Conservation (phyloP, 1,140 invertebrate genomes). For the Phymorhynchus buccinoides region DNA sequence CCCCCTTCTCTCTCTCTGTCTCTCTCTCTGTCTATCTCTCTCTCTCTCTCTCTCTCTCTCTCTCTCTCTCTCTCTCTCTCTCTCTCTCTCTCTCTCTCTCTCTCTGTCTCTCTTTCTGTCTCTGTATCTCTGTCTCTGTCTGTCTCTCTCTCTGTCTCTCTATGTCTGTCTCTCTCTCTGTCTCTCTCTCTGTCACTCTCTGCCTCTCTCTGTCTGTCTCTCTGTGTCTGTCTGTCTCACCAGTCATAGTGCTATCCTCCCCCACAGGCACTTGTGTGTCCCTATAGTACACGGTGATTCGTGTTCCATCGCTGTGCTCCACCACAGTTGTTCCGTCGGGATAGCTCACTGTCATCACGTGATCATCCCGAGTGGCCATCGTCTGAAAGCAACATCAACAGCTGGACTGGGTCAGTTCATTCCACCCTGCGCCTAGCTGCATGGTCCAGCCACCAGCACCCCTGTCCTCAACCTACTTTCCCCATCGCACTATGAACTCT, state of each 20-base stretch:
- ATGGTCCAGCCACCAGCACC: too few species aligned
- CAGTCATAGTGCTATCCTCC: conserved; percentile 44
- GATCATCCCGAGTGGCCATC: conserved; percentile 72
- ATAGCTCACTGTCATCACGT: conserved; percentile 69
- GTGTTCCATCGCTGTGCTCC: conserved; percentile 72
- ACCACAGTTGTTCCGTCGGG: conserved; percentile 71
- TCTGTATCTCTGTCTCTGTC: background rate
- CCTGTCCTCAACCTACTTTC: too few species aligned
- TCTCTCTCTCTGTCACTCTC: too few species aligned
- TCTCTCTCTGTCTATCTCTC: background rate
- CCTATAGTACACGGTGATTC: conserved; percentile 70
- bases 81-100: background rate
- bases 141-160: too few species aligned
- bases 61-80: background rate
- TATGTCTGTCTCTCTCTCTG: background rate
- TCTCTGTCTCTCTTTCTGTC: background rate
- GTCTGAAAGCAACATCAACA: conserved; percentile 65
- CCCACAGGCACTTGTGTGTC: conserved; percentile 55
- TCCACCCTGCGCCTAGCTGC: too few species aligned
- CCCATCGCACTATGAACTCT: too few species aligned
- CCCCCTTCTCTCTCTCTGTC: background rate
- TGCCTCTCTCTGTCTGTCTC: background rate
- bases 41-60: background rate
- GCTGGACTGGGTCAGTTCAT: too few species aligned
- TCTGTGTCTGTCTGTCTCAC: background rate